phyloP scores from a whole-genome alignment of 2,888 invertebrate genomes.

The Drosophila pegasa region DNA sequence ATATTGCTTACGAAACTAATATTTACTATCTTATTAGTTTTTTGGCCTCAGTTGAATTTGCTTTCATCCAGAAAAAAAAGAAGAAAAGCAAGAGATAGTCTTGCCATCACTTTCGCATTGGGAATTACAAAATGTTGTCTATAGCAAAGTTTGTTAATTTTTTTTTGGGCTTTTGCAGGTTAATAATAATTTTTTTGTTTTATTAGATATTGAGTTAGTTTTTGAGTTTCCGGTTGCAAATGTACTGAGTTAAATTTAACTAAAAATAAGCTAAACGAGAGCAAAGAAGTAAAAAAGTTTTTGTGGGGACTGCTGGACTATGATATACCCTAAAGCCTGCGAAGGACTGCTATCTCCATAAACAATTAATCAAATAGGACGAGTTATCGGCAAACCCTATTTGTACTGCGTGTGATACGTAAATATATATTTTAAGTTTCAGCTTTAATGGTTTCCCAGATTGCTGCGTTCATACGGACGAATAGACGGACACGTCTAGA shows the following conservation, averaged over 20 bases:
- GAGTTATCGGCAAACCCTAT: too few relatives aligned
- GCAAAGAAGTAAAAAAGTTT: too few relatives aligned
- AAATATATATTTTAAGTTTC: too few relatives aligned
- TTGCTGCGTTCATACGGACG: too few relatives aligned
- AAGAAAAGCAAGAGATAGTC: background rate
- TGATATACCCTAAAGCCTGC: too few relatives aligned
- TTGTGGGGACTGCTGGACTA: too few relatives aligned
- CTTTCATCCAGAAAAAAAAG: background rate
- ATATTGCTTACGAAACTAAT: conserved; percentile 10
- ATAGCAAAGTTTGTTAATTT: background rate
- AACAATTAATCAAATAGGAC: too few relatives aligned
- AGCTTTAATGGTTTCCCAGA: too few relatives aligned
- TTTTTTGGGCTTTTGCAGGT: background rate
- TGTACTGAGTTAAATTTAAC: background rate
- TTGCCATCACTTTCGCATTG: background rate
- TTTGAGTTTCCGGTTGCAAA: background rate
- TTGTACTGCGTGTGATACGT: too few relatives aligned
- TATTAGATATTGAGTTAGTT: background rate
- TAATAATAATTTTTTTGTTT: background rate
- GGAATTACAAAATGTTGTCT: background rate
- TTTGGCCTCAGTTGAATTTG: background rate
- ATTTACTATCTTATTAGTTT: too few relatives aligned
- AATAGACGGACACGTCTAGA: too few relatives aligned
- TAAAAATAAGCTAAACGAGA: background rate
- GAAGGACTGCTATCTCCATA: too few relatives aligned